Evolutionary conservation across 2,113 vertebrate genomes (phyloP).

Genomic region (Pycnonotus jocosus): DNA sequence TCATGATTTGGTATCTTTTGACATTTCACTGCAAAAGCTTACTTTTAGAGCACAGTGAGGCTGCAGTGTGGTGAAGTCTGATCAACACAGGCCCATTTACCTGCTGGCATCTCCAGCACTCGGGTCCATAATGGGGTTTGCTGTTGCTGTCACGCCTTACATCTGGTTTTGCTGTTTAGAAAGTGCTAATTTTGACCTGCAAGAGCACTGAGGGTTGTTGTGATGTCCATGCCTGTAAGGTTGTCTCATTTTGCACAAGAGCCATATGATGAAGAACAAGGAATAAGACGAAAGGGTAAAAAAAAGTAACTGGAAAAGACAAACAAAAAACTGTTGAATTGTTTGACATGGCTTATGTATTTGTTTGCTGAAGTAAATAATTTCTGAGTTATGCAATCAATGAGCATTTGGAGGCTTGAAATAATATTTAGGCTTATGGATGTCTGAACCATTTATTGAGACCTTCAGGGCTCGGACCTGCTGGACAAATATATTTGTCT

Average conservation of each 20-base stretch:
- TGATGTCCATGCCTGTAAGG: not conserved
- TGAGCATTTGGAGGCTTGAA: not conserved
- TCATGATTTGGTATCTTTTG: conserved; percentile 5
- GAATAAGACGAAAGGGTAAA: not conserved
- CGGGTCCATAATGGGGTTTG: not conserved
- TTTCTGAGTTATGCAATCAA: not conserved
- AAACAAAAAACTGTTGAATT: not conserved
- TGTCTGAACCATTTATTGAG: not conserved
- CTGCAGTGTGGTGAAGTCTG: not conserved
- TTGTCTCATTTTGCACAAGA: not conserved
- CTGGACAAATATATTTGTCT: not conserved
- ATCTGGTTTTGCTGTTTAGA: not conserved
- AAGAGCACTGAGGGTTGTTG: not conserved
- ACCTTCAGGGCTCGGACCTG: not conserved
- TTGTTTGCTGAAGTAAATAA: not conserved
- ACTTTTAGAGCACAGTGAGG: not conserved
- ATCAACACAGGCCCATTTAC: not conserved
- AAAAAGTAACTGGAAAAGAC: not conserved
- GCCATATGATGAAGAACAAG: not conserved
- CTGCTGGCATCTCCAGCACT: not conserved
- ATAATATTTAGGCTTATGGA: not conserved
- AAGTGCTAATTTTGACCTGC: not conserved
- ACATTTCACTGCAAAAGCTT: not conserved
- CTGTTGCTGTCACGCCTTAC: not conserved
- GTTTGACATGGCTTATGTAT: not conserved